phyloP scores from a whole-genome alignment of 2,888 invertebrate genomes.

The Aplocera efformata region DNA sequence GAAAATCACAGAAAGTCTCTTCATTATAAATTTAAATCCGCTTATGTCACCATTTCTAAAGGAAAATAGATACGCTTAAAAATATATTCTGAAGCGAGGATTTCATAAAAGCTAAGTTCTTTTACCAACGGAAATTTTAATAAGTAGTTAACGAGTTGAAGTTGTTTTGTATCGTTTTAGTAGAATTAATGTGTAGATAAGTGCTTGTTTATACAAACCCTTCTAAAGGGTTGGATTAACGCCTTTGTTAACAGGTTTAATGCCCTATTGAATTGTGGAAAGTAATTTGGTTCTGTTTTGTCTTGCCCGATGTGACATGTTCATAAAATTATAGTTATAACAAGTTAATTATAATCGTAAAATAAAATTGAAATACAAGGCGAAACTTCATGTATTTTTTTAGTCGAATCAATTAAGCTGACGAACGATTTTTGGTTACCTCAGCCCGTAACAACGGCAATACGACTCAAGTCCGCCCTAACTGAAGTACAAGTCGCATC shows the following conservation, averaged over 20 bases:
- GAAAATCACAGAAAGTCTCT: conserved; percentile 8
- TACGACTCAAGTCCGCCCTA: too few species aligned
- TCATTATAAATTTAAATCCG: conserved; percentile 21
- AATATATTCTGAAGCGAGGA: conserved; percentile 10
- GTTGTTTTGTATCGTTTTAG: conserved; percentile 6
- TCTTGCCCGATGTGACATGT: too few species aligned
- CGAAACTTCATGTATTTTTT: too few species aligned
- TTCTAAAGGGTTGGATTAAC: conserved; percentile 6
- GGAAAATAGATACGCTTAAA: conserved; percentile 10
- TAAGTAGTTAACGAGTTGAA: conserved; percentile 15
- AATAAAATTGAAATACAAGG: too few species aligned
- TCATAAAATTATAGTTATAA: too few species aligned
- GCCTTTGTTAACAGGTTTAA: neutral
- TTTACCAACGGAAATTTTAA: conserved; percentile 10
- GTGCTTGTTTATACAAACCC: conserved; percentile 4
- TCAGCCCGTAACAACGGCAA: too few species aligned
- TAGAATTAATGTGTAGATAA: conserved; percentile 4
- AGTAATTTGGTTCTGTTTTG: too few species aligned
- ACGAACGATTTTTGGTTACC: too few species aligned
- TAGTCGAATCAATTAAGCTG: too few species aligned
- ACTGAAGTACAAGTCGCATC: too few species aligned
- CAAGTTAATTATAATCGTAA: too few species aligned
- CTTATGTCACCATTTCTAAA: conserved; percentile 10
- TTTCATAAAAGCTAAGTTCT: conserved; percentile 12
- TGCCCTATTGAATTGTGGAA: too few species aligned